These are phyloP conservation scores for Bergia puertoricense DNA, from an alignment of 92 coral and sea anemone species.

Conservation along the genomic window DNA sequence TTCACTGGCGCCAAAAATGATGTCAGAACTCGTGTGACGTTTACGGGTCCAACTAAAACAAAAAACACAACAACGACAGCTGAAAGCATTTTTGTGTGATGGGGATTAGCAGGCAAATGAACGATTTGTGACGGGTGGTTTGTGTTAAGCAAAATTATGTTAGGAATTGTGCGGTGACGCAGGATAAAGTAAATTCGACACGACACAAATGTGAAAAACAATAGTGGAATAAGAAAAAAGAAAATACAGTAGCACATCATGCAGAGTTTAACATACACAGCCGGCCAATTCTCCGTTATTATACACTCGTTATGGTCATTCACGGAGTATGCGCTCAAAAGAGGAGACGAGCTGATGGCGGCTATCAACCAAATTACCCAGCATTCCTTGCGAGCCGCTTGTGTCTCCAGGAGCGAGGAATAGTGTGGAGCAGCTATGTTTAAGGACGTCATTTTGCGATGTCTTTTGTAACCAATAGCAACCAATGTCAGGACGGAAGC, in stretches of 20 bases:
- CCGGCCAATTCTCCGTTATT: not conserved
- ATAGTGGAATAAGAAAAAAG: not conserved
- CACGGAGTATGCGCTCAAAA: slow-evolving; percentile 10
- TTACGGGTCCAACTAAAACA: not conserved
- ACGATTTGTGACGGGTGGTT: not conserved
- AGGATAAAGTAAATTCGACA: not conserved
- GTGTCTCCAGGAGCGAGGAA: not conserved
- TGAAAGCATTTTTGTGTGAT: not conserved
- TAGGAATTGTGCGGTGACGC: not conserved
- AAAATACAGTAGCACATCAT: not conserved
- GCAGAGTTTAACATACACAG: not conserved
- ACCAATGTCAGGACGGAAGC: not conserved
- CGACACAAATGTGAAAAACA: not conserved
- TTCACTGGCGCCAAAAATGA: not conserved
- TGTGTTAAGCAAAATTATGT: not conserved
- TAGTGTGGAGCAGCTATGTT: not conserved
- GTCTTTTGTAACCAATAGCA: not conserved
- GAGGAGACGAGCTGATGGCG: not conserved
- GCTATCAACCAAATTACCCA: slow-evolving; percentile 14
- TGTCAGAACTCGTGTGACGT: not conserved
- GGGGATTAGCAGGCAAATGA: not conserved
- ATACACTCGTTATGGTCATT: not conserved
- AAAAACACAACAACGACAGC: not conserved
- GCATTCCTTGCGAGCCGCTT: not conserved
- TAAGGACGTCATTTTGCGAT: not conserved